A percentile compares a stretch with the other conserved stretches of the same genome.
Evolutionary conservation across 2,888 invertebrate genomes (phyloP).

Genomic region (Lithophane semibrunnea): DNA sequence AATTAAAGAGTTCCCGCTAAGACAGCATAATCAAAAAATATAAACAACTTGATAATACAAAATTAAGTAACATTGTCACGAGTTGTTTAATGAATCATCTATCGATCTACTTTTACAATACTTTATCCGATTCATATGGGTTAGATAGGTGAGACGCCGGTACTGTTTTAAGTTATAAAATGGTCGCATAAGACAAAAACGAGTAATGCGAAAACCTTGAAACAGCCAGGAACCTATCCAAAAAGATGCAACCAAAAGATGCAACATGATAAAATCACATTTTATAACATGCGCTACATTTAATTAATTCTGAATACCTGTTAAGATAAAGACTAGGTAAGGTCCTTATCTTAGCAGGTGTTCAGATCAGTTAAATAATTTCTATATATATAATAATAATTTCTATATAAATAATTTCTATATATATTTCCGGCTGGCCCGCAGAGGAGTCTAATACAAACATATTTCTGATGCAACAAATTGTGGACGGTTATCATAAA

Average conservation of each 20-base stretch:
- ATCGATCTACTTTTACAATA: no score
- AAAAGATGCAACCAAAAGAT: neutral
- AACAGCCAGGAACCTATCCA: neutral
- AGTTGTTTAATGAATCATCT: no score
- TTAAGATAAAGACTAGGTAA: neutral
- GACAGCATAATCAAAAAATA: no score
- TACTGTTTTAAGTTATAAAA: no score
- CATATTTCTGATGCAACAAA: conserved; percentile 52
- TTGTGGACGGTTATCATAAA: conserved; percentile 38
- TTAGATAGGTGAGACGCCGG: no score
- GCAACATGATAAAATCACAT: neutral
- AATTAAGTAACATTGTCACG: neutral
- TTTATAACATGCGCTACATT: conserved; percentile 8
- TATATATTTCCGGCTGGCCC: neutral
- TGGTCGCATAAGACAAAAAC: neutral
- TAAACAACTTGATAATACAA: neutral
- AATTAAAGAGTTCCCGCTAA: neutral
- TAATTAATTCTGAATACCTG: conserved; percentile 16
- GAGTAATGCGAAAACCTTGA: neutral
- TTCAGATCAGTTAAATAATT: no score
- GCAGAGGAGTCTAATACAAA: neutral
- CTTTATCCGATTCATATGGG: no score
- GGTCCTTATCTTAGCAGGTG: no score
- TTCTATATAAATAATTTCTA: neutral
- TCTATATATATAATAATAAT: neutral